Evolutionary conservation across 2,113 vertebrate species (phyloP).

Genomic region (Gallinago undulata): DNA sequence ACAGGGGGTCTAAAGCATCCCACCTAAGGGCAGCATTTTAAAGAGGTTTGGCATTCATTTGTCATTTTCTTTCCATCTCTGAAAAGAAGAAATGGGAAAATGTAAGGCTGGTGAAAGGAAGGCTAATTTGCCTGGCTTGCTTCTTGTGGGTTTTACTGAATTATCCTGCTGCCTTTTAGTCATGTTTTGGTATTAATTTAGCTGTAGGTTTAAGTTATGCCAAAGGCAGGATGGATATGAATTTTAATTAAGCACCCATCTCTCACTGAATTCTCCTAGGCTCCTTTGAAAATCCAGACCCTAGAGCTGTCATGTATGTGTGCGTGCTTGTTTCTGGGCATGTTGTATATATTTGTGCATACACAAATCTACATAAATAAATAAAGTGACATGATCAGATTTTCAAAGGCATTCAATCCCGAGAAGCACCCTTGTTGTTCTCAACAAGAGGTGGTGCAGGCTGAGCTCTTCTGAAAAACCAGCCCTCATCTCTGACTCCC

Average conservation of each 20-base stretch:
- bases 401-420: constrained; percentile 20
- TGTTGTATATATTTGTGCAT: background rate
- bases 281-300: constrained; percentile 26
- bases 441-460: background rate
- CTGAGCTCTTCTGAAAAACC: constrained; percentile 17
- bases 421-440: background rate
- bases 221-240: constrained; percentile 19
- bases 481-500: background rate
- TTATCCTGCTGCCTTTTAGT: constrained; percentile 36
- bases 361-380: constrained; percentile 63
- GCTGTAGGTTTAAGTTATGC: constrained; percentile 38
- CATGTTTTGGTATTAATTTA: constrained; percentile 51
- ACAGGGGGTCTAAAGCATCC: background rate
- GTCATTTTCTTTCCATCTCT: background rate
- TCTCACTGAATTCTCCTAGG: background rate
- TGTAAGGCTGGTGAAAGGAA: constrained; percentile 10
- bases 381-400: constrained; percentile 39
- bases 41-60: background rate
- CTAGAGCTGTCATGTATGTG: constrained; percentile 20
- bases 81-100: constrained; percentile 1
- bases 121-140: constrained; percentile 12
- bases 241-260: constrained; percentile 62
- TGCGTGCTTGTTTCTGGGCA: constrained; percentile 5
- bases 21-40: background rate
- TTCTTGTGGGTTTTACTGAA: constrained; percentile 41